phyloP scores from a whole-genome alignment of 2,888 invertebrate genomes.

The Cabera pusaria region DNA sequence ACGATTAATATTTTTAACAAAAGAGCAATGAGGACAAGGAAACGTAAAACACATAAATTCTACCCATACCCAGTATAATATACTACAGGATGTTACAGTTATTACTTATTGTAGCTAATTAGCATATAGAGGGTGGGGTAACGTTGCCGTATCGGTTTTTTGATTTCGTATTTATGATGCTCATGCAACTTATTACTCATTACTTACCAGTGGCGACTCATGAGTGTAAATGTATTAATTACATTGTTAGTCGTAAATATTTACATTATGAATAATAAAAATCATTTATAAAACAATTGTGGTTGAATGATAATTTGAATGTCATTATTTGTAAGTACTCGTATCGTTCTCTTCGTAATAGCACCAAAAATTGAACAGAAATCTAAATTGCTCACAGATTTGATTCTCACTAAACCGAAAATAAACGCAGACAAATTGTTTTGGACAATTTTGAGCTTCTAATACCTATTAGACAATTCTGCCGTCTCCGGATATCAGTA shows the following conservation, averaged over 20 bases:
- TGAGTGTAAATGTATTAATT: too few species aligned
- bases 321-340: too few species aligned
- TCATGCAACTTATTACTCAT: conserved; percentile 1
- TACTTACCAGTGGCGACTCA: too few species aligned
- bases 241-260: too few species aligned
- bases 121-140: conserved; percentile 24
- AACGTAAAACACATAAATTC: conserved; percentile 23
- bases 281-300: too few species aligned
- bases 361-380: background rate
- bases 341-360: too few species aligned
- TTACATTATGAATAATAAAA: too few species aligned
- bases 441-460: conserved; percentile 18
- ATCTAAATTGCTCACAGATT: conserved; percentile 17
- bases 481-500: conserved; percentile 17
- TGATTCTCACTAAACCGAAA: conserved; percentile 16
- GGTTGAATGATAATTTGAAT: too few species aligned
- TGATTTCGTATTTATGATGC: background rate
- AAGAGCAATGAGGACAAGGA: conserved; percentile 14
- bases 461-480: conserved; percentile 27
- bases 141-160: conserved; percentile 20
- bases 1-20: conserved; percentile 8
- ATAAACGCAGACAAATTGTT: conserved; percentile 17
- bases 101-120: conserved; percentile 28
- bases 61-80: conserved; percentile 17
- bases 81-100: conserved; percentile 30